These are phyloP conservation scores for Leptopilina myrica DNA, from an alignment of 2,888 invertebrate species.

Conservation along the genomic window DNA sequence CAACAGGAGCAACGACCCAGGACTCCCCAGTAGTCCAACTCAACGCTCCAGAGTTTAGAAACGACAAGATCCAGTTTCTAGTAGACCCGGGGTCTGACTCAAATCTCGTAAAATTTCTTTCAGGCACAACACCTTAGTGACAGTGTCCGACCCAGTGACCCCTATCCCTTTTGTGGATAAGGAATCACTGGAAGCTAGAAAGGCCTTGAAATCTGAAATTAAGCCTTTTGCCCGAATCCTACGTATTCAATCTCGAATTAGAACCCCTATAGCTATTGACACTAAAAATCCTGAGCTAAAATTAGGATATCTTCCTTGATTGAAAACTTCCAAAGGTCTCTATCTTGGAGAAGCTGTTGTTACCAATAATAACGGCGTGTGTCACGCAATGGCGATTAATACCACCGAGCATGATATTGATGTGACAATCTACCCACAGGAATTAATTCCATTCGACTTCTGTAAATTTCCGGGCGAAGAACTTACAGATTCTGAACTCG, in stretches of 20 bases:
- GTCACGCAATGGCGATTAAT: background rate
- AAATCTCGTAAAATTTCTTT: constrained; percentile 1
- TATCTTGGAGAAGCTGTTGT: too few relatives aligned
- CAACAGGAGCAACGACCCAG: too few relatives aligned
- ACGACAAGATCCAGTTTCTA: background rate
- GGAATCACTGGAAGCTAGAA: too few relatives aligned
- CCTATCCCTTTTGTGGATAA: background rate
- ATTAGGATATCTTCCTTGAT: too few relatives aligned
- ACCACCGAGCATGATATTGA: background rate
- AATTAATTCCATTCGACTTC: background rate
- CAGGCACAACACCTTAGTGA: background rate
- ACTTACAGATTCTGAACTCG: background rate
- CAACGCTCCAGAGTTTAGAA: background rate
- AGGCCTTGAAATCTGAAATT: too few relatives aligned
- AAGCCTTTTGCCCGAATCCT: background rate
- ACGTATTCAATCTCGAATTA: too few relatives aligned
- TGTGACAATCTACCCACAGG: background rate
- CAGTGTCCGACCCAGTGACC: background rate
- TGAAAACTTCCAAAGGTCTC: too few relatives aligned
- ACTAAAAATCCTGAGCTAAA: too few relatives aligned
- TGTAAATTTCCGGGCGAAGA: background rate
- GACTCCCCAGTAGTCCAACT: background rate
- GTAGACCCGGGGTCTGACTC: background rate
- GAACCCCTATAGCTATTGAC: too few relatives aligned
- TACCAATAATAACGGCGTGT: background rate